Conservation (phyloP, 2,888 invertebrate genomes). For the Parnassius glacialis region DNA sequence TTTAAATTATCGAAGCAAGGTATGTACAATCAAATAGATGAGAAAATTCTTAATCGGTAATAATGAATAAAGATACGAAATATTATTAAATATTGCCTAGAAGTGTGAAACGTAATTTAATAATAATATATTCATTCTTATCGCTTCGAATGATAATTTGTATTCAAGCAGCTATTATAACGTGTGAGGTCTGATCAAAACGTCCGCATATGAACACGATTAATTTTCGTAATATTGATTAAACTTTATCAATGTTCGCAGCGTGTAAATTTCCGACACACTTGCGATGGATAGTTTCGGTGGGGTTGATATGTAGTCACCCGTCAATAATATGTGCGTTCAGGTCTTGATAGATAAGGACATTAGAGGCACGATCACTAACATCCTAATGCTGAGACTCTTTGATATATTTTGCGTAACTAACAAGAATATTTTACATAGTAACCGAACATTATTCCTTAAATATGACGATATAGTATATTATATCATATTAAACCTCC, state of each 20-base stretch:
- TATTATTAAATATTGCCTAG: constrained; percentile 2
- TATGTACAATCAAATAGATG: too few relatives aligned
- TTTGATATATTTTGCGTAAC: constrained; percentile 16
- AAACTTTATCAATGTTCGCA: constrained; percentile 37
- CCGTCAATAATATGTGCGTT: constrained; percentile 51
- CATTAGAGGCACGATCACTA: constrained; percentile 47
- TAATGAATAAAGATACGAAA: too few relatives aligned
- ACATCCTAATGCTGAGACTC: constrained; percentile 43
- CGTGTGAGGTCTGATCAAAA: constrained; percentile 23
- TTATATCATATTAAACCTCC: too few relatives aligned
- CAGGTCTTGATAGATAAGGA: constrained; percentile 49
- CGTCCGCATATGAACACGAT: constrained; percentile 22
- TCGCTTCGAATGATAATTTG: constrained; percentile 23
- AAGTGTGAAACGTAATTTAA: constrained; percentile 18
- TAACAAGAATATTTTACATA: too few relatives aligned
- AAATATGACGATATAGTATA: too few relatives aligned
- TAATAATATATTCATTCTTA: constrained; percentile 23
- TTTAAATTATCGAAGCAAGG: too few relatives aligned
- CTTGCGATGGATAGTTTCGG: constrained; percentile 53
- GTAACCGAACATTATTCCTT: too few relatives aligned
- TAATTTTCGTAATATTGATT: constrained; percentile 37
- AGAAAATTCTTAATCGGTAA: too few relatives aligned
- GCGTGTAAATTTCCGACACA: constrained; percentile 66
- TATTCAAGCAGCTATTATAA: constrained; percentile 23
- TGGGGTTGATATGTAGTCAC: constrained; percentile 49